Conservation (phyloP, 2,797 vertebrate species). For the Esox lucius region DNA sequence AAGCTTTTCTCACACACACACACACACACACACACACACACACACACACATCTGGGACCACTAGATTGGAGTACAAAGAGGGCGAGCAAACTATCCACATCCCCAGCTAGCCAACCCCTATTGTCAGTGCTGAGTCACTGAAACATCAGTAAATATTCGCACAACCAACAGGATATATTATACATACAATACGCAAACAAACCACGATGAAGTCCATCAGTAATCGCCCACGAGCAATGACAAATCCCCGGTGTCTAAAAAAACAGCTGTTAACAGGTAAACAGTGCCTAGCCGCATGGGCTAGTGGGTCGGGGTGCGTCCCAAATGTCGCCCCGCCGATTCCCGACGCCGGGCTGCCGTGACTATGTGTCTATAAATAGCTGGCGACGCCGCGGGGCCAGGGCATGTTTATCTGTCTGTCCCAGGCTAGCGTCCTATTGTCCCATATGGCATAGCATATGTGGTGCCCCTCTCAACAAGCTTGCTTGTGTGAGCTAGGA, state of each 20-base stretch:
- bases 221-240: neutral
- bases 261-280: neutral
- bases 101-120: neutral
- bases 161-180: neutral
- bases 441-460: constrained; percentile 33
- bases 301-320: neutral
- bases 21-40: constrained; percentile 15
- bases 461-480: constrained; percentile 16
- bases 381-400: neutral
- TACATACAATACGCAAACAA: neutral
- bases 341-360: neutral
- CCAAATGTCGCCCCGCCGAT: neutral
- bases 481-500: neutral
- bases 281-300: neutral
- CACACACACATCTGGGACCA: neutral
- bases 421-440: neutral
- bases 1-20: neutral
- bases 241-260: neutral
- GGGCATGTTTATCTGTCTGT: constrained; percentile 9
- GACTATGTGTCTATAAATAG: constrained; percentile 25
- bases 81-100: neutral
- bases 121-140: neutral
- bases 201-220: neutral
- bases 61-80: neutral
- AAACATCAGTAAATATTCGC: neutral